A percentile compares a stretch with the other conserved stretches of the same genome.
phyloP scores from a whole-genome alignment of 2,888 invertebrate genomes.

The Tryphoninae sp. region DNA sequence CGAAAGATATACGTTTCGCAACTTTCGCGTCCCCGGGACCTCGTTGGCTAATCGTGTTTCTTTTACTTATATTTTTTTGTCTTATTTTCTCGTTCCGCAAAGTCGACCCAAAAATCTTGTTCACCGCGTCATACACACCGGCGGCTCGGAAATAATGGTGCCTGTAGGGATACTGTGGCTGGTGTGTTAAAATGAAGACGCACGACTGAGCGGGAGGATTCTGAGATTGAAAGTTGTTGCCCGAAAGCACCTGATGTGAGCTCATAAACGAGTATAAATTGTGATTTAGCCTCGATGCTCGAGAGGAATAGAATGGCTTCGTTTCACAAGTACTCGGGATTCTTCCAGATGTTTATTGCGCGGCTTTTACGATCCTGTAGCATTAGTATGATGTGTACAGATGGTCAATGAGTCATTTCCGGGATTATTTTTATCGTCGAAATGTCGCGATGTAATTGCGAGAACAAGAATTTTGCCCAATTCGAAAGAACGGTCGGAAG shows the following conservation, averaged over 20 bases:
- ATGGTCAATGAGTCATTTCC: slow-evolving; percentile 2
- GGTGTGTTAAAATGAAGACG: slow-evolving; percentile 42
- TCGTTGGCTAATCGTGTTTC: slow-evolving; percentile 23
- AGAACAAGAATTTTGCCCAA: slow-evolving; percentile 8
- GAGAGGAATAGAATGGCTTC: slow-evolving; percentile 30
- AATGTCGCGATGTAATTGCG: background rate
- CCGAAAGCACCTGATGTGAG: slow-evolving; percentile 37
- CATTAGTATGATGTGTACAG: slow-evolving; percentile 29
- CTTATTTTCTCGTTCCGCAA: background rate
- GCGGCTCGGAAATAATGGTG: background rate
- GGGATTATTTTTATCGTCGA: slow-evolving; percentile 30
- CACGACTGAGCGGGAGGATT: slow-evolving; percentile 40
- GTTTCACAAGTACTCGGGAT: slow-evolving; percentile 43
- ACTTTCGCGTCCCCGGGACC: slow-evolving; percentile 13
- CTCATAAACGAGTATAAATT: slow-evolving; percentile 48
- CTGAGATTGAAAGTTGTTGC: slow-evolving; percentile 56
- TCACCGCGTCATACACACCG: background rate
- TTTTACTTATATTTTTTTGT: background rate
- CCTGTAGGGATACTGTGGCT: background rate
- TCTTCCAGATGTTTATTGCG: slow-evolving; percentile 36
- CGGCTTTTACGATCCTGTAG: slow-evolving; percentile 9
- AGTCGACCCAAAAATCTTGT: background rate
- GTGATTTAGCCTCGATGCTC: slow-evolving; percentile 48
- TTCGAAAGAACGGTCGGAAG: background rate
- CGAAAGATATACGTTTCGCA: slow-evolving; percentile 39